These are phyloP conservation scores for Penelope pileata DNA, from an alignment of 2,113 vertebrate genomes.

Conservation along the genomic window DNA sequence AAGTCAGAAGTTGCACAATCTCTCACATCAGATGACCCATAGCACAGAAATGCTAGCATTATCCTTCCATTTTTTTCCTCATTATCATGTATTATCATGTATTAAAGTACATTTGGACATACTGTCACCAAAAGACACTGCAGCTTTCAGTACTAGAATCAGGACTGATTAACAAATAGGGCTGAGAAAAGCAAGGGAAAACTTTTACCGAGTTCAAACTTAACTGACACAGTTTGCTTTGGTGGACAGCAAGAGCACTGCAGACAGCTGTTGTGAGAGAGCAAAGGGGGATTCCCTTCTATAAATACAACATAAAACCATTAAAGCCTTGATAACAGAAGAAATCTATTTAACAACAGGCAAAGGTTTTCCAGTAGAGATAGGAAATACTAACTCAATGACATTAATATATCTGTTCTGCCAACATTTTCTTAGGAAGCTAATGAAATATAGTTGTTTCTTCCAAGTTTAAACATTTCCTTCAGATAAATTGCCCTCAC, in stretches of 20 bases:
- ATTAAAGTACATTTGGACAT: background rate
- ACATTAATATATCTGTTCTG: background rate
- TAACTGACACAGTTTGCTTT: background rate
- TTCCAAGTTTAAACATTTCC: background rate
- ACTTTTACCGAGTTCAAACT: background rate
- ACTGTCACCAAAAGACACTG: background rate
- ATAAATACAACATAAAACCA: background rate
- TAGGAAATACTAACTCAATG: background rate
- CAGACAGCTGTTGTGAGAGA: background rate
- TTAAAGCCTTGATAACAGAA: background rate
- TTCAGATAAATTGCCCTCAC: background rate
- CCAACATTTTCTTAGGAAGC: background rate
- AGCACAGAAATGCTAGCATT: background rate
- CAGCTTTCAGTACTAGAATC: background rate
- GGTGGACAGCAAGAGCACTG: background rate
- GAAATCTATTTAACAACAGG: background rate
- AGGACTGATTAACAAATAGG: background rate
- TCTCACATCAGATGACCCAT: background rate
- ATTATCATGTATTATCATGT: too few relatives aligned
- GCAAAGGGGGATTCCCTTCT: background rate
- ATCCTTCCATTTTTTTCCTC: too few relatives aligned
- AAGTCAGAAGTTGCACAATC: background rate
- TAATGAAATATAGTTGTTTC: background rate
- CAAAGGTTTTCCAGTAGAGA: background rate
- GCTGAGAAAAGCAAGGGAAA: background rate